Evolutionary conservation across 2,888 invertebrate genomes (phyloP).

Genomic region (Argyresthia albistria): DNA sequence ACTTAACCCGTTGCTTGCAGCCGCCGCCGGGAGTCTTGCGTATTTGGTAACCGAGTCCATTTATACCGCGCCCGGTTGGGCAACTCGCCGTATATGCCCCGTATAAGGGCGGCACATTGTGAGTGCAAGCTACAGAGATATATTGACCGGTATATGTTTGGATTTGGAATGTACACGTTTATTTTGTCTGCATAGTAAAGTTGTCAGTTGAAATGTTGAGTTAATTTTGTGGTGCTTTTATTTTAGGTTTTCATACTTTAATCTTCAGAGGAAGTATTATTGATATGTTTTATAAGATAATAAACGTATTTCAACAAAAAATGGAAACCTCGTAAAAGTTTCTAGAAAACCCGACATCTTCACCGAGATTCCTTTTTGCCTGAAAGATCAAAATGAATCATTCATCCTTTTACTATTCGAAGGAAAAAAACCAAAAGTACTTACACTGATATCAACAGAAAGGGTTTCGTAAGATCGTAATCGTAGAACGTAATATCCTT

Average conservation of each 20-base stretch:
- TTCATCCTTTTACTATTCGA: background rate
- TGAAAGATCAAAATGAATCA: background rate
- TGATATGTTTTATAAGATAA: background rate
- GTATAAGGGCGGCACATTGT: constrained; percentile 21
- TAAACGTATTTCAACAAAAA: background rate
- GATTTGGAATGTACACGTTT: background rate
- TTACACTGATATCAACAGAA: constrained; percentile 17
- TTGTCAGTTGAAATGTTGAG: too few species aligned
- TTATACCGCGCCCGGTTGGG: constrained; percentile 35
- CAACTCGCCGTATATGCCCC: constrained; percentile 18
- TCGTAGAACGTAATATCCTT: constrained; percentile 54
- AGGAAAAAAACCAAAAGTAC: background rate
- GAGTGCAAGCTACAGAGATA: background rate
- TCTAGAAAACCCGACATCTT: background rate
- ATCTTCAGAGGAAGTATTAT: too few species aligned
- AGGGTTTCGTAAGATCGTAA: constrained; percentile 36
- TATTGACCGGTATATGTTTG: background rate
- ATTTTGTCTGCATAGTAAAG: background rate
- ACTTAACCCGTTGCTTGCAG: constrained; percentile 34
- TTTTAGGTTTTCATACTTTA: too few species aligned
- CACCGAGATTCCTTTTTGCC: background rate
- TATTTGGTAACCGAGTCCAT: constrained; percentile 43
- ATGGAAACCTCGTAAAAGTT: background rate
- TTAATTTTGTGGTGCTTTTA: too few species aligned
- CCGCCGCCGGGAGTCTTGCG: constrained; percentile 25